A percentile compares a stretch with the other conserved stretches of the same genome.
Conservation (phyloP, 2,888 invertebrate species). For the Deroplatys truncata region DNA sequence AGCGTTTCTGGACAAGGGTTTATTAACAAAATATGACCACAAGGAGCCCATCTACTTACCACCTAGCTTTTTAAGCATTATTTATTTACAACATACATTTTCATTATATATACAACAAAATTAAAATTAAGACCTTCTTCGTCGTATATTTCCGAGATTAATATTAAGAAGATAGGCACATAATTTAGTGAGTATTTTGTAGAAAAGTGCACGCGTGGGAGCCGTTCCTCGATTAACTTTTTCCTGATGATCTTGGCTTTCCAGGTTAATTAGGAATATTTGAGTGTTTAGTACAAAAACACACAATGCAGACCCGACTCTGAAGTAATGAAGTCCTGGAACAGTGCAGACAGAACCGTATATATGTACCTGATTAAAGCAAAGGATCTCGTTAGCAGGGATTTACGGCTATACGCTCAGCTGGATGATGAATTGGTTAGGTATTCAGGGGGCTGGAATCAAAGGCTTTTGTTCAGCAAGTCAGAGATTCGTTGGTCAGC, state of each 20-base stretch:
- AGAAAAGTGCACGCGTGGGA: too few relatives aligned
- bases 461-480: background rate
- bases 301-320: background rate
- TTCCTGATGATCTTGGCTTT: too few relatives aligned
- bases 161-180: too few relatives aligned
- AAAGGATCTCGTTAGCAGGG: background rate
- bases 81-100: too few relatives aligned
- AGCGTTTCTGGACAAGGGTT: too few relatives aligned
- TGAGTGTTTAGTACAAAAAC: background rate
- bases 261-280: background rate
- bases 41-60: too few relatives aligned
- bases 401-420: background rate
- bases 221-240: background rate
- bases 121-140: too few relatives aligned
- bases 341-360: background rate
- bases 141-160: too few relatives aligned
- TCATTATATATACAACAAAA: too few relatives aligned
- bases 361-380: background rate
- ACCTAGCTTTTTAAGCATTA: too few relatives aligned
- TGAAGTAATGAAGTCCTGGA: background rate
- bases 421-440: background rate
- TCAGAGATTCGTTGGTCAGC: background rate
- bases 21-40: too few relatives aligned
- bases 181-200: too few relatives aligned
- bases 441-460: background rate